phyloP scores from a whole-genome alignment of 2,113 vertebrate species.

The Hydrochoerus hydrochaeris region DNA sequence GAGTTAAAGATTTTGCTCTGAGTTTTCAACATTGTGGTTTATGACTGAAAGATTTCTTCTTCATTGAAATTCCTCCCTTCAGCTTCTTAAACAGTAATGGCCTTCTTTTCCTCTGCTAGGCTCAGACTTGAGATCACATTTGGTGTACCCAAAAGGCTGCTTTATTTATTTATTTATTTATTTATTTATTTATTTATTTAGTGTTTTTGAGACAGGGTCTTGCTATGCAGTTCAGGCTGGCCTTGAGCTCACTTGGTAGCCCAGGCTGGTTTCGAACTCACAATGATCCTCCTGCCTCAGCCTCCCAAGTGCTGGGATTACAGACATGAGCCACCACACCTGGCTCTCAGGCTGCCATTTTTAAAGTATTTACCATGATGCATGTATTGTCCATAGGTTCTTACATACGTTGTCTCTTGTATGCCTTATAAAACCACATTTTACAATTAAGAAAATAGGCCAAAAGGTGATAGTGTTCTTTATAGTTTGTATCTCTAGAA shows the following conservation, averaged over 20 bases:
- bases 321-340: no score
- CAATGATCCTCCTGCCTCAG: no score
- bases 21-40: not conserved
- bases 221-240: no score
- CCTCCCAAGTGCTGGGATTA: no score
- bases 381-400: not conserved
- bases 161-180: no score
- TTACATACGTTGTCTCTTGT: not conserved
- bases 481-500: not conserved
- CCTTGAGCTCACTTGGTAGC: no score
- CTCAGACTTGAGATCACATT: not conserved
- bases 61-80: not conserved
- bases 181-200: no score
- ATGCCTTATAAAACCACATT: not conserved
- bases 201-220: no score
- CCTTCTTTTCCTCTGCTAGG: not conserved
- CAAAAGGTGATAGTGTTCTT: not conserved
- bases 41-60: not conserved
- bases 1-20: not conserved
- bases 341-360: not conserved
- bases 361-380: not conserved
- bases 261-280: no score
- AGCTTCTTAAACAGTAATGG: not conserved
- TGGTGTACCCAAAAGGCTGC: not conserved
- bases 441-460: not conserved